phyloP scores from a whole-genome alignment of 35 echinoderm and acorn worm species.

The Stichopus chloronotus region DNA sequence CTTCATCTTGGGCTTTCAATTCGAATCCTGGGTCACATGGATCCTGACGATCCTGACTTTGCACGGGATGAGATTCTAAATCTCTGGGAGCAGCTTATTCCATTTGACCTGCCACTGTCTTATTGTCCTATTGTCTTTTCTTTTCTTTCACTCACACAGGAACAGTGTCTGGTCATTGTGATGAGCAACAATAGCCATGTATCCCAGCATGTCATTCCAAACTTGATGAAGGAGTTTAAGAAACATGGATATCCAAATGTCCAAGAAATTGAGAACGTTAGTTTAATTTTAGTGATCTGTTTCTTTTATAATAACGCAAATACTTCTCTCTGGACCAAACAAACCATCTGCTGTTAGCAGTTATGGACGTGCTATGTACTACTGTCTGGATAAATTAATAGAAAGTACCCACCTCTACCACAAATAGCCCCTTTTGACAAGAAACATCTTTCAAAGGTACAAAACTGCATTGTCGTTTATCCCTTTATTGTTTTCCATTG shows the following conservation, averaged over 20 bases:
- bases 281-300: neutral
- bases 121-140: neutral
- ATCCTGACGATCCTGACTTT: no score
- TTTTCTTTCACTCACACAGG: conserved; percentile 49
- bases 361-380: neutral
- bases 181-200: conserved; percentile 97
- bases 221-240: conserved; percentile 91
- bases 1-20: no score
- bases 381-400: neutral
- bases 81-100: neutral
- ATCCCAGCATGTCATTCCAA: conserved; percentile 85
- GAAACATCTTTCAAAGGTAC: no score
- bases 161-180: conserved; percentile 96
- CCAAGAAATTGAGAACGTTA: conserved; percentile 95
- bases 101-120: no score
- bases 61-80: no score
- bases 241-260: conserved; percentile 93
- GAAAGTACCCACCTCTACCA: no score
- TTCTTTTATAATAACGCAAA: neutral
- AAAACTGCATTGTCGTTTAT: no score
- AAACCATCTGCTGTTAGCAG: neutral
- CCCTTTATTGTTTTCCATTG: no score
- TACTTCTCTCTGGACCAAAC: neutral
- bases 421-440: no score
- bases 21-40: no score